Evolutionary conservation across 2,888 invertebrate species (phyloP), one percentile per base, ranked within the genome.

Genomic region (Digitonthophagus gazella): DNA sequence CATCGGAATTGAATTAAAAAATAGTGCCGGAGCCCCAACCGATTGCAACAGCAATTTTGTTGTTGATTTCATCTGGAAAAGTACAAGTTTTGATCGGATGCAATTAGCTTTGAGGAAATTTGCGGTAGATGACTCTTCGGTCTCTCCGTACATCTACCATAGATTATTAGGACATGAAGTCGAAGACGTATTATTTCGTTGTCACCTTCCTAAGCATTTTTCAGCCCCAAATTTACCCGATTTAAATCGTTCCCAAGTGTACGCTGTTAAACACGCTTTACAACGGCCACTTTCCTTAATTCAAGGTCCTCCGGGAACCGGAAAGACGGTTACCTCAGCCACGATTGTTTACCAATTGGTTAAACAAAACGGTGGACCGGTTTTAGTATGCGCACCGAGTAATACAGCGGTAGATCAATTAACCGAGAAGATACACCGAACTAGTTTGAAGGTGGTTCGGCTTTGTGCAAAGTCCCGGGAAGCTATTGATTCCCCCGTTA

Each of bases 361-460:
- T 0, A 93, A 96, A 78, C 96, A 97, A 80, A 96, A 92, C 75
- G 95, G 95, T 2, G 95, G 95, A 0, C 95, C 96, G 0, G 97
- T 99, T 0, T 86, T 99, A 1, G 99, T 99, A 0, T 99, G 99
- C 81, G 98, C 99, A 0, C 99, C 99, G 0, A 97, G 97, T 71
- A 99, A 99, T 83, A 99, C 98, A 0, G 99, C 99, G 18, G 99
- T 99, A 0, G 99, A 99, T 83, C 99, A 99, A 79, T 86, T 99
- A 15, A 98, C 99, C 0, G 98, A 98, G 82, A 99, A 99, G 83
- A 98, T 99, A 67, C 98, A 99, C 82, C 89, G 92, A 74, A 98
- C 98, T 3, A 98, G 98, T 64, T 86, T 99, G 56, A 98, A 97
- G 84, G 88, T 88, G 61, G 97, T 99, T 1, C 87, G 99, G 0